Evolutionary conservation across 2,797 vertebrate species (phyloP), one percentile per base, ranked within the genome.

Genomic region (Antennarius maculatus): DNA sequence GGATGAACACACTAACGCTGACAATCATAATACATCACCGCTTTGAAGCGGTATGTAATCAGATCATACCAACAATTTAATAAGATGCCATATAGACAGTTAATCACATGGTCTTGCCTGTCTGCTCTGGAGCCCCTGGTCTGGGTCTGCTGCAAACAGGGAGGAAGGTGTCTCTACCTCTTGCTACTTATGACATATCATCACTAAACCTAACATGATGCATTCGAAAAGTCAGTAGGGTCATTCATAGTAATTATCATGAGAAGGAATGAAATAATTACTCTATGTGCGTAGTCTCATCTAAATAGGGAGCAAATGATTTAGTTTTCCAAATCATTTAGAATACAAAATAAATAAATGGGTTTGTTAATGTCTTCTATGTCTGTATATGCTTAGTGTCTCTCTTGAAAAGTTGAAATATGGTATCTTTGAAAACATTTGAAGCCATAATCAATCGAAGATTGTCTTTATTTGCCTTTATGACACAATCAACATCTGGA

Each of bases 201-300:
- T 89, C 79, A 91, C 86, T 88, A 86, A 86, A 81, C 58, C 66
- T 64, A 79, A 79, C 72, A 86, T 88, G 87, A 89, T 81, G 82
- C 85, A 85, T 86, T 80, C 83, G 73, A 85, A 84, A 87, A 77
- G 81, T 84, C 80, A 80, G 73, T 63, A 27, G 75, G 79, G 84
- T 89, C 83, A 79, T 76, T 80, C 80, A 76, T 87, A 90, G 86
- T 90, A 90, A 88, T 90, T 88, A 88, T 86, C 75, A 72, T 76
- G 82, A 52, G 76, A 71, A 49, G 71, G 77, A 68, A 63, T 43
- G 66, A 63, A 74, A 61, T 82, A 80, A 81, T 88, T 88, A 23
- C 23, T 23, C 23, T 23, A 84, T 63, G 63, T 70, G 77, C 64
- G 61, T 55, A 70, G 56, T 61, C 46, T 68, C 63, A 50, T 75